Conservation (phyloP, 2,888 invertebrate species). For the Trimorus sp. region DNA sequence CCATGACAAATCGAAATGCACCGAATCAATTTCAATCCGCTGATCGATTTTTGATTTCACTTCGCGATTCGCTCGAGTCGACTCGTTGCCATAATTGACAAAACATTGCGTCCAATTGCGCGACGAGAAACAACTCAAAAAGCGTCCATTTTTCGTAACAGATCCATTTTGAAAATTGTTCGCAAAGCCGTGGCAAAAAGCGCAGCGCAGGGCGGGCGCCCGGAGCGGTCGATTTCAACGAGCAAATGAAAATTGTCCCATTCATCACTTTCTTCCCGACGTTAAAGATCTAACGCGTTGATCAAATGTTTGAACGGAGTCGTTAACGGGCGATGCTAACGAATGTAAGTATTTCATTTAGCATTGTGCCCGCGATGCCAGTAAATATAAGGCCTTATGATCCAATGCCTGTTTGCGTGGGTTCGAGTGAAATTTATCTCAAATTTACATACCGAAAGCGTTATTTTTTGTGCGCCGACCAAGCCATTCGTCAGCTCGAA, state of each 20-base stretch:
- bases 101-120: too few species aligned
- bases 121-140: not conserved
- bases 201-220: too few species aligned
- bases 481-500: constrained; percentile 61
- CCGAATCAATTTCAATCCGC: too few species aligned
- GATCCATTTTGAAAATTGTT: constrained; percentile 46
- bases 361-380: constrained; percentile 56
- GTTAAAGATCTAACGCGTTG: constrained; percentile 55
- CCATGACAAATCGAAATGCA: too few species aligned
- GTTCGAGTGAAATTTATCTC: constrained; percentile 56
- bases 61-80: too few species aligned
- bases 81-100: too few species aligned
- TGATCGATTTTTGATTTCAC: too few species aligned
- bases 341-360: constrained; percentile 66
- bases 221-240: constrained; percentile 1
- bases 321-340: constrained; percentile 68
- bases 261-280: constrained; percentile 45
- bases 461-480: constrained; percentile 54
- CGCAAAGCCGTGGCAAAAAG: constrained; percentile 2
- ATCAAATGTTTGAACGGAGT: constrained; percentile 59
- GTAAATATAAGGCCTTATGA: constrained; percentile 65
- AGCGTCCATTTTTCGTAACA: not conserved
- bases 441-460: constrained; percentile 60
- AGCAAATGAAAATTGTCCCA: constrained; percentile 45
- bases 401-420: constrained; percentile 61